Evolutionary conservation across 1,140 invertebrate genomes (phyloP), one percentile per base, ranked within the genome.

Genomic region (Trichonephila clavata): DNA sequence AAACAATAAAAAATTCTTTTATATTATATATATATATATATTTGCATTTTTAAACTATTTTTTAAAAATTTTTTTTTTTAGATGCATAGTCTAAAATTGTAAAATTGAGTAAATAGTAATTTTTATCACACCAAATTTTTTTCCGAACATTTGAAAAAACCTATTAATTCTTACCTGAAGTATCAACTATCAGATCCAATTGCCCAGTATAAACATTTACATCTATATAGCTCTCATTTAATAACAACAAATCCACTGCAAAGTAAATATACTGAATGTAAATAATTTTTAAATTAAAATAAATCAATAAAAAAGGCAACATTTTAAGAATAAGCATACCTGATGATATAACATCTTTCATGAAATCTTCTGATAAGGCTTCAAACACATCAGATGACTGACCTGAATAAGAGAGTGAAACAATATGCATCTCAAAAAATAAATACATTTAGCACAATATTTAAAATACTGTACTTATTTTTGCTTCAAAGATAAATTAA

Each of bases 271-370:
- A 10, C 21, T 10, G n/a, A 65, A 24, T n/a, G 7, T 24, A 65
- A 8, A 81, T 21, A 81, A 2, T 81, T 50, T 50, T 50, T 68
- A 14, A 3, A 39, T 39, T 39, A 39, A 4, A 2, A 39, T 39
- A 39, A 39, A 39, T 39, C 4, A 39, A 39, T 39, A 39, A 39
- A 32, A 81, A 16, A 43, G 18, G 20, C 4, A 8, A 81, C 6
- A 39, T 18, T 18, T 10, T 24, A 83, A 57, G 43, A 21, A 39
- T 57, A n/a, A 16, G 27, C 95, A 97, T 97, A 96, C 98, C 98
- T 95, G 97, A 96, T 80, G 97, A 95, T 18, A 97, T 97, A 43
- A 97, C 98, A 20, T 98, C 97, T 95, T 98, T 98, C 98, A 98
- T 98, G 95, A 98, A 98, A 95, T 98, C 98, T 27, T 94, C 96